Evolutionary conservation across 2,113 vertebrate genomes (phyloP).

Genomic region (Ictalurus furcatus): DNA sequence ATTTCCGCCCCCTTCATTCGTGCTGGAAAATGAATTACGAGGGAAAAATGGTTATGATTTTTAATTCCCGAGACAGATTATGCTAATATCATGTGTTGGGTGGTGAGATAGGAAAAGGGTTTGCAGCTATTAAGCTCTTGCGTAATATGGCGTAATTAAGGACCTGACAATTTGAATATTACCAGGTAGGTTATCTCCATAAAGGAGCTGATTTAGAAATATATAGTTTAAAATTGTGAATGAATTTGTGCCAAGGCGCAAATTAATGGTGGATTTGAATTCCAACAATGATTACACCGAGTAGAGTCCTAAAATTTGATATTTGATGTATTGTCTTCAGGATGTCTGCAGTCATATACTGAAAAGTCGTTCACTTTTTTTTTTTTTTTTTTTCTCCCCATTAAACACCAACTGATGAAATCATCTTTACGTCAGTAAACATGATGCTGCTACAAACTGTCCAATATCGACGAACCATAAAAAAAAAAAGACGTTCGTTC

Average conservation of each 20-base stretch:
- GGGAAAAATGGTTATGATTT: slow-evolving; percentile 41
- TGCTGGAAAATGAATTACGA: slow-evolving; percentile 49
- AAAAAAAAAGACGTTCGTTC: no score
- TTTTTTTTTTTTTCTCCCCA: no score
- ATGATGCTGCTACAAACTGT: no score
- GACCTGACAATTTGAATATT: background rate
- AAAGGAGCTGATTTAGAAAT: background rate
- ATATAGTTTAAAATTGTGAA: background rate
- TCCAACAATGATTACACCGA: background rate
- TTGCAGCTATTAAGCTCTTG: background rate
- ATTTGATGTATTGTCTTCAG: background rate
- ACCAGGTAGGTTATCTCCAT: background rate
- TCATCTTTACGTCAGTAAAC: background rate
- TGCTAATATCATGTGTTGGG: background rate
- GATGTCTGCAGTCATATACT: background rate
- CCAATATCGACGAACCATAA: no score
- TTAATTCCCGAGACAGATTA: slow-evolving; percentile 43
- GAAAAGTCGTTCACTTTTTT: background rate
- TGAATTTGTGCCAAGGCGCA: background rate
- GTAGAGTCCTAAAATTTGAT: background rate
- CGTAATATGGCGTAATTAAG: background rate
- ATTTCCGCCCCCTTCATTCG: slow-evolving; percentile 59
- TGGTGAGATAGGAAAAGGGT: background rate
- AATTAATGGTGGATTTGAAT: background rate
- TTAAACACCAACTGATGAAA: background rate